Evolutionary conservation across 2,888 invertebrate genomes (phyloP).

Genomic region (Parasteatoda lunata): DNA sequence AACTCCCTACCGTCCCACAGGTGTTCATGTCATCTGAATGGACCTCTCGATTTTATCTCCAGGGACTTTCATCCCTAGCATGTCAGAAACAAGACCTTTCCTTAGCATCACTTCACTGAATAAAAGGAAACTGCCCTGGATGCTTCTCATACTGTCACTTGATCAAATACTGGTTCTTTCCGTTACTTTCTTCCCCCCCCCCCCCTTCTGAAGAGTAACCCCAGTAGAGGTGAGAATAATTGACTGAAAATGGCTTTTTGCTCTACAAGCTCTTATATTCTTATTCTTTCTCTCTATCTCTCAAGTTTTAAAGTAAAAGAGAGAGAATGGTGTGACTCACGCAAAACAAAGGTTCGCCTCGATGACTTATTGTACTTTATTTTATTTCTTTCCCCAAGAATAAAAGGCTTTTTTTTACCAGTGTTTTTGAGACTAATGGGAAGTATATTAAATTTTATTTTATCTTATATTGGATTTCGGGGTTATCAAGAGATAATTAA

Average conservation of each 20-base stretch:
- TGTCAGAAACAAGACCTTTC: conserved; percentile 54
- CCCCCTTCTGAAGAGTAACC: conserved; percentile 10
- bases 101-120: conserved; percentile 43
- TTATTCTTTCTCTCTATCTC: conserved; percentile 10
- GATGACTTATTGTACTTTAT: no score
- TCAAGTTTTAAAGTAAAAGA: conserved; percentile 18
- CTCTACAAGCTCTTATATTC: neutral
- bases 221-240: conserved; percentile 40
- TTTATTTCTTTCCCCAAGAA: no score
- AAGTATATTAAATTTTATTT: no score
- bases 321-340: conserved; percentile 26
- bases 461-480: no score
- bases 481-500: no score
- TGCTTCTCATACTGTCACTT: conserved; percentile 42
- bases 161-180: conserved; percentile 37
- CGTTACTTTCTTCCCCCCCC: neutral
- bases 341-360: neutral
- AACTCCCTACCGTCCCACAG: conserved; percentile 58
- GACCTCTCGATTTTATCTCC: conserved; percentile 36
- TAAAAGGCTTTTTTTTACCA: no score
- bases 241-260: conserved; percentile 53
- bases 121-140: conserved; percentile 27
- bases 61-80: conserved; percentile 41
- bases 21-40: conserved; percentile 61
- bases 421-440: no score